Percentiles rank a stretch among this genome's conserved stretches.
Conservation (phyloP, 1,140 invertebrate species). For the Atta cephalotes region DNA sequence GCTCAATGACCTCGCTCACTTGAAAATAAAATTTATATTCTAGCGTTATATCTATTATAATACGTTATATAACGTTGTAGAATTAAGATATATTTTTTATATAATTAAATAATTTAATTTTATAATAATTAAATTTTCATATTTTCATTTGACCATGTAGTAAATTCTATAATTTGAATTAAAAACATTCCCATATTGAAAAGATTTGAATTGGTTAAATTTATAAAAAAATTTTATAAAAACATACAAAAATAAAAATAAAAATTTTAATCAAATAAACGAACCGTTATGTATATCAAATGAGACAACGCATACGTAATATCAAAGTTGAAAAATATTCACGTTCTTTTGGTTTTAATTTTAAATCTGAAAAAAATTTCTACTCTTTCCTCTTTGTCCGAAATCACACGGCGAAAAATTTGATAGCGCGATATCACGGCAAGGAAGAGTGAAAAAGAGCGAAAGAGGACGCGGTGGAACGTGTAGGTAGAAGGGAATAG, state of each 20-base stretch:
- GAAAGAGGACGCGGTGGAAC: conserved; percentile 5
- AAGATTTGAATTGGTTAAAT: neutral
- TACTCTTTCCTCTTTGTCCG: neutral
- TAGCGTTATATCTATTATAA: too few species aligned
- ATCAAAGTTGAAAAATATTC: conserved; percentile 4
- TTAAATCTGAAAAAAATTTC: neutral
- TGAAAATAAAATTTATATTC: too few species aligned
- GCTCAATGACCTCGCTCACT: too few species aligned
- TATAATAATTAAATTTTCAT: neutral
- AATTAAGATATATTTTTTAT: neutral
- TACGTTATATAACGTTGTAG: too few species aligned
- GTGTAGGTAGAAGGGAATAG: conserved; percentile 49
- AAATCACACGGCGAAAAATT: conserved; percentile 35
- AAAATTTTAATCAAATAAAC: conserved; percentile 3
- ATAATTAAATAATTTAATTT: neutral
- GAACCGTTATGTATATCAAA: neutral
- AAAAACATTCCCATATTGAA: neutral
- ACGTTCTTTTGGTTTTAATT: neutral
- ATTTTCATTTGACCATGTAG: neutral
- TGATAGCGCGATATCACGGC: conserved; percentile 50
- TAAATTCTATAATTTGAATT: neutral
- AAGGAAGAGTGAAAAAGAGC: conserved; percentile 23
- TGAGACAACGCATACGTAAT: neutral
- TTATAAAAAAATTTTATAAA: conserved; percentile 3
- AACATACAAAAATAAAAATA: neutral